A percentile compares a stretch with the other conserved stretches of the same genome.
phyloP scores from a whole-genome alignment of 2,888 invertebrate species.

The Papilio gigon region DNA sequence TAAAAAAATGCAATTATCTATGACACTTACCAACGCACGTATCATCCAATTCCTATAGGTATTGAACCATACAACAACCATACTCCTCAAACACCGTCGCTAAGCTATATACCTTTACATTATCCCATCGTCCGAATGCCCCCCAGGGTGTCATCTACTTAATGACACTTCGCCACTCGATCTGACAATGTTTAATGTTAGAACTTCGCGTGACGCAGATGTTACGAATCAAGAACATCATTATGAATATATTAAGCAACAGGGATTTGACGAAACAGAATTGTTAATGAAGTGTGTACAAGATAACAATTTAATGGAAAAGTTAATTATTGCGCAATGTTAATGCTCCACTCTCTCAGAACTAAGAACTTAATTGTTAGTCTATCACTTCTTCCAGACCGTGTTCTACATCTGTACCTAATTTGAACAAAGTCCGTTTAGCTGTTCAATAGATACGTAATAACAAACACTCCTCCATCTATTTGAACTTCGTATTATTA shows the following conservation, averaged over 20 bases:
- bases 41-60: neutral
- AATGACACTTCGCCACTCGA: constrained; percentile 25
- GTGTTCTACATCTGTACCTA: too few species aligned
- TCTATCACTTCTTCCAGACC: too few species aligned
- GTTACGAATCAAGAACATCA: constrained; percentile 4
- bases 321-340: neutral
- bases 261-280: neutral
- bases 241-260: constrained; percentile 19
- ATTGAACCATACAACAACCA: constrained; percentile 2
- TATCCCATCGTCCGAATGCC: neutral
- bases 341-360: too few species aligned
- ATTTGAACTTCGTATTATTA: too few species aligned
- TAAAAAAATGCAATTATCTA: too few species aligned
- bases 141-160: constrained; percentile 23
- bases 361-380: too few species aligned
- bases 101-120: neutral
- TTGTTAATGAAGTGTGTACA: neutral
- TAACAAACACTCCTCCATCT: too few species aligned
- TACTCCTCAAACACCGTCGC: neutral
- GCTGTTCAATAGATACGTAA: too few species aligned
- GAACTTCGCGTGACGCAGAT: constrained; percentile 16
- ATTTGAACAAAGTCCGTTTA: too few species aligned
- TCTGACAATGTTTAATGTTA: constrained; percentile 32
- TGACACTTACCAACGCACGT: too few species aligned
- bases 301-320: neutral